Base-by-base conservation (phyloP, 2,113 vertebrate species). In the Callorhinus ursinus region DNA sequence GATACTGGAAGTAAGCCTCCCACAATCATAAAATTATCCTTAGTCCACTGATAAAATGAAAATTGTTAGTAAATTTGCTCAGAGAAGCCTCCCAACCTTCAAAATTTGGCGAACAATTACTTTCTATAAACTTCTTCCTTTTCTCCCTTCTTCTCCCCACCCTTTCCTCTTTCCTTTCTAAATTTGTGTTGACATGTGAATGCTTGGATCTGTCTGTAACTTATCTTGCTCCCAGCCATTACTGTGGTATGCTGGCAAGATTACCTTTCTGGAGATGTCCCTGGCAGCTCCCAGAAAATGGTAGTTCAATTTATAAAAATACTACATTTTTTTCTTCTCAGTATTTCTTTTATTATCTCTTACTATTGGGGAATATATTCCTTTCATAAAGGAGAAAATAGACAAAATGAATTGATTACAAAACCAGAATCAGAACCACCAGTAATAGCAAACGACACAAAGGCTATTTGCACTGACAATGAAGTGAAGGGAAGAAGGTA, bases 391-490 rank as follows among this genome's bases (percentile, higher is more conserved):
- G 18, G 77, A 88, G 26, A 88, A 55, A 72, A 79, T 33, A 79
- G 24, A 88, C 15, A 59, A 89, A 84, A 83, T 13, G 5, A 93
- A 95, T 74, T 49, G 11, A 74, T 76, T 69, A 61, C 33, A 90
- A 96, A 96, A 57, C 22, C 51, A 95, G n/a, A 63, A 15, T 88
- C 36, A 95, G 65, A 93, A 67, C 7, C 21, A 96, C n/a, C 36
- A 93, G 55, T 55, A 95, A 74, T 3, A 91, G 4, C 26, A 82
- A 89, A 24, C 36, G 28, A 92, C 26, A 81, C 5, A 65, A 65
- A 95, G 46, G 26, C 10, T 39, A 2, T 90, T 42, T 83, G 46
- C 46, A 79, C 9, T 88, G 61, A 65, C 21, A 51, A 65, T 94
- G 14, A 80, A 96, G 39, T 69, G 22, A 90, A 36, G n/a, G 2